Base-by-base conservation (phyloP, 37 sponge, comb jelly and placozoan species). In the Beroe forskalii region DNA sequence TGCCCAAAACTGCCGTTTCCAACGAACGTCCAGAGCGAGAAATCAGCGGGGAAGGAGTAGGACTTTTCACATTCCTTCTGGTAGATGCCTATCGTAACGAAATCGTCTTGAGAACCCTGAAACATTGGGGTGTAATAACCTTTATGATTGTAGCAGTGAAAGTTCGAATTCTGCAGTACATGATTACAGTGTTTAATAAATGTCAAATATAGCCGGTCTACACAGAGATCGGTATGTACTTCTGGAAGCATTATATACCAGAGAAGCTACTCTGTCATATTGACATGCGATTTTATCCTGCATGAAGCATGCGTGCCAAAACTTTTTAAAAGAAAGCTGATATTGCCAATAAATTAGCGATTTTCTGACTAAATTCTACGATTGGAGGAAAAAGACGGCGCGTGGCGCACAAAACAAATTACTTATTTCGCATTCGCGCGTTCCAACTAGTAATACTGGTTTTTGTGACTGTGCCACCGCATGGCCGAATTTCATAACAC, bases 31-130 rank as follows among this genome's bases (percentile, higher is more conserved):
- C 72, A 69, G 19, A 32, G 36, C 4, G 35, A 14, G 39, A 14
- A 33, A 17, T 69, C 72, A 2, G 33, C 27, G 12, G 72, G 72
- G 1, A 69, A 32, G 36, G 17, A 32, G 38, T 36, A 69, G 27
- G 37, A 33, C 17, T 14, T 17, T 14, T 69, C 38, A 20, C 2
- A 1, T 4, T 32, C 72, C 27, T 19, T 32, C 72, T 14, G 33
- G 32, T 36, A 32, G 37, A 69, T 37, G 4, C 32, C 72, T 2
- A 69, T 69, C 36, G 38, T 33, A 14, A 69, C 38, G 17, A 32
- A 69, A 37, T 69, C 72, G 27, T 69, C 72, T 69, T 69, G 72
- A 2, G 72, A 69, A 17, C 39, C 32, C 72, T 69, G 72, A 69
- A 35, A 14, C 19, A 63, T 63, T 6, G 66, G 66, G 25, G 25